Evolutionary conservation across 2,797 vertebrate species (phyloP).

Genomic region (Zalophus californianus): DNA sequence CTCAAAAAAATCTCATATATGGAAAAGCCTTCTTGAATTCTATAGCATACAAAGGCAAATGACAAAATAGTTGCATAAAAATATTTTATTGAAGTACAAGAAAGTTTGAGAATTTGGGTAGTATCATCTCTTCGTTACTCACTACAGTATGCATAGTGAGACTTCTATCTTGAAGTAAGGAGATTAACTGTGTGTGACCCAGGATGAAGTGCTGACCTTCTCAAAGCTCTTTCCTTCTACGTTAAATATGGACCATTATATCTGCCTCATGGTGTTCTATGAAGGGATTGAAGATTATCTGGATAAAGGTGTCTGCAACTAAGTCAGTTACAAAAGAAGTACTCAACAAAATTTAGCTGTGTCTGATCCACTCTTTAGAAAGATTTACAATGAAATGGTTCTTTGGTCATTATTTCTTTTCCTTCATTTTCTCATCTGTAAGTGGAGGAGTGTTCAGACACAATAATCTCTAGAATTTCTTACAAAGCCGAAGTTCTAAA

Average conservation of each 20-base stretch:
- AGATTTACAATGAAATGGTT: neutral
- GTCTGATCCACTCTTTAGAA: neutral
- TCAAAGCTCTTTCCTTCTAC: neutral
- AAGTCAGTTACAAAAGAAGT: neutral
- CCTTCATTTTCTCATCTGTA: neutral
- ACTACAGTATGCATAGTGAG: neutral
- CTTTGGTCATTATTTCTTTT: neutral
- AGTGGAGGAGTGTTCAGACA: neutral
- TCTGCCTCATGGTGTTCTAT: neutral
- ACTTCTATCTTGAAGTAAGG: neutral
- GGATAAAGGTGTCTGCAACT: neutral
- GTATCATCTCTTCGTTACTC: neutral
- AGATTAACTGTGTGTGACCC: neutral
- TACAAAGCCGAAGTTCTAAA: neutral
- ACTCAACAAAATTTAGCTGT: neutral
- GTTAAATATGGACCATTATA: neutral
- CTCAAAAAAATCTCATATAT: neutral
- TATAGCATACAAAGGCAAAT: neutral
- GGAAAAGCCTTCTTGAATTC: neutral
- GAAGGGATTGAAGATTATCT: neutral
- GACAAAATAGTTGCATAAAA: neutral
- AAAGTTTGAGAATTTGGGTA: neutral
- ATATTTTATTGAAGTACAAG: neutral
- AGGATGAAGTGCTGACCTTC: neutral
- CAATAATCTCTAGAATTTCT: neutral